Evolutionary conservation across 2,113 vertebrate species (phyloP).

Genomic region (Chauna torquata): DNA sequence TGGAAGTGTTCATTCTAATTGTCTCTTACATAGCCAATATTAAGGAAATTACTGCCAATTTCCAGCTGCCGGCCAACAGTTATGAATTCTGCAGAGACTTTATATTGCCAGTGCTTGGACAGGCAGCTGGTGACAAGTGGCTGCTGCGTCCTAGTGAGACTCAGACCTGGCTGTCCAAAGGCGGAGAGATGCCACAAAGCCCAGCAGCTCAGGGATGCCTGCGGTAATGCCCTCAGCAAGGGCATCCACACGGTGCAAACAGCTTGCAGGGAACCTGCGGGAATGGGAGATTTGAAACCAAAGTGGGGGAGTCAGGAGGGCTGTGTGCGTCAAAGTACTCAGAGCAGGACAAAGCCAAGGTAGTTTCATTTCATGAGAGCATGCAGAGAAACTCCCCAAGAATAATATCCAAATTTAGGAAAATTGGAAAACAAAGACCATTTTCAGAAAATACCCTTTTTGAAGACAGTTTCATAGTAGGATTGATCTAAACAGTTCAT

Average conservation of each 20-base stretch:
- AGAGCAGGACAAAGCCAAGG: background rate
- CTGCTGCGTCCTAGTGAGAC: background rate
- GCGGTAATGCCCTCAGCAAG: background rate
- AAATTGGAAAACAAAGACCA: background rate
- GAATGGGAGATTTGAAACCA: background rate
- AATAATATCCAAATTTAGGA: background rate
- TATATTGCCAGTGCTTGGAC: background rate
- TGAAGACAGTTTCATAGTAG: background rate
- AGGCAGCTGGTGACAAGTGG: background rate
- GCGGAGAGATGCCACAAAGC: fast-evolving
- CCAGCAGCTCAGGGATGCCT: background rate
- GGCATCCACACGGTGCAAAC: fast-evolving
- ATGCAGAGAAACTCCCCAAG: background rate
- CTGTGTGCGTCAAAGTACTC: background rate
- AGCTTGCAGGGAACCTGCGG: fast-evolving
- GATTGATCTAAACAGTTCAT: background rate
- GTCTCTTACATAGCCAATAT: background rate
- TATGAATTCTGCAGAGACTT: background rate
- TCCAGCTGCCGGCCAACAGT: background rate
- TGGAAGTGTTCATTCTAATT: background rate
- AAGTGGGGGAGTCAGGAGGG: background rate
- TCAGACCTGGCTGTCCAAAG: background rate
- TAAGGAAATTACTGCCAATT: background rate
- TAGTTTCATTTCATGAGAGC: background rate
- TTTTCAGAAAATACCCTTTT: background rate